Evolutionary conservation across 1,140 invertebrate genomes (phyloP).

Genomic region (Spodoptera litura): DNA sequence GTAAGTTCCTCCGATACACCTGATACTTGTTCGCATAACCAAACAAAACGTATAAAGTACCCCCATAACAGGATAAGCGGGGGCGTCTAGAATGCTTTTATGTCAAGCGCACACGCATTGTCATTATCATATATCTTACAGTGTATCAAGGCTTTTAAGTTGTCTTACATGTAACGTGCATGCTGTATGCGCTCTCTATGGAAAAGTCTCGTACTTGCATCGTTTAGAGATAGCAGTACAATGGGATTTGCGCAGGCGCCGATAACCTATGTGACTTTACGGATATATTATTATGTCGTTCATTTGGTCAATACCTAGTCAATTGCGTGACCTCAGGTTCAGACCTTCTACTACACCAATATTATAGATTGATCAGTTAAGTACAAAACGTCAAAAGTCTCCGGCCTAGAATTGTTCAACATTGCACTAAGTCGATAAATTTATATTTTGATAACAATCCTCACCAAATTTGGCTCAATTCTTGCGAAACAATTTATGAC

Average conservation of each 20-base stretch:
- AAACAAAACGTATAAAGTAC: background rate
- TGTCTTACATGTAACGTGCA: constrained; percentile 9
- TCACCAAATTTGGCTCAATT: background rate
- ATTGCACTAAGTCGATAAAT: background rate
- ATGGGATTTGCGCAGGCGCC: no score
- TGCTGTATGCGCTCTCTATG: background rate
- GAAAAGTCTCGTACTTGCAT: background rate
- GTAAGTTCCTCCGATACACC: background rate
- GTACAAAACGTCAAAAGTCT: no score
- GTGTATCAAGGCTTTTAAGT: constrained; percentile 15
- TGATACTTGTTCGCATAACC: background rate
- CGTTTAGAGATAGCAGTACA: background rate
- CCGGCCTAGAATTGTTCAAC: no score
- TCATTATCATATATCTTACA: constrained; percentile 17
- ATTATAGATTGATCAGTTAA: no score
- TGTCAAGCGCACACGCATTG: constrained; percentile 1
- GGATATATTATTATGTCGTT: no score
- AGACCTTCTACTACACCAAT: no score
- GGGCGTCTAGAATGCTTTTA: constrained; percentile 4
- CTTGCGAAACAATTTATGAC: constrained; percentile 16
- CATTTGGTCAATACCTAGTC: no score
- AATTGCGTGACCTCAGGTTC: no score
- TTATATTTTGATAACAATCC: background rate
- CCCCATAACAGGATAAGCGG: background rate
- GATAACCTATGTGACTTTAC: no score